Evolutionary conservation across 1,140 invertebrate genomes (phyloP), one percentile per base, ranked within the genome.

Genomic region (Zaprionus capensis): DNA sequence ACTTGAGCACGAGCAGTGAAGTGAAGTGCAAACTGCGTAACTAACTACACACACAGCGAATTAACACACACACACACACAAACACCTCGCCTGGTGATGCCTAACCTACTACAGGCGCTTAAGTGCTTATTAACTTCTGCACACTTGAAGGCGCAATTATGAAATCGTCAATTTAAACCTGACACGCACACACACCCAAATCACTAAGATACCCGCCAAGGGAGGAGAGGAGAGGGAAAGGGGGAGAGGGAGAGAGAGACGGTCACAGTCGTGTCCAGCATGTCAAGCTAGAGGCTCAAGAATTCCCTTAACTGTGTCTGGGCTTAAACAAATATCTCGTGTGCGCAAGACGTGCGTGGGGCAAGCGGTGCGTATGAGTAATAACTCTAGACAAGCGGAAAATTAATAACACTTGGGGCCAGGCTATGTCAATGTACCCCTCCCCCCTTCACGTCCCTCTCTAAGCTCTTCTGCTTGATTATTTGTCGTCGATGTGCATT

Each of bases 351-450:
- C 57, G 71, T 66, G 57, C 56, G 69, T 64, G 53, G 6, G 64
- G 58, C 71, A 49, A 12, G 63, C 70, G 36, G 38, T 71, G 78
- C 78, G 81, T 90, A 90, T 90, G 81, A 88, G 84, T 88, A 88
- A 88, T 88, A 88, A 90, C 81, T 84, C 85, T 84, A 88, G 84
- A 88, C 81, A 90, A 90, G 85, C 84, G 81, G 81, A 88, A 90
- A 88, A 88, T 88, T 88, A 88, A 88, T 90, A 84, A 81, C 75
- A 84, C 84, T 88, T 84, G 78, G 76, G 85, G 85, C 71, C 63
- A 61, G 78, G 80, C 57, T 67, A 66, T 69, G 67, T 75, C 77
- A 81, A 78, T 75, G 70, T n/a, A n/a, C n/a, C n/a, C n/a, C n/a
- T 22, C 15, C 22, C 5, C 26, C 12, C 69, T n/a, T 56, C 12